Evolutionary conservation across 2,888 invertebrate genomes (phyloP).

Genomic region (Cheilosia grossa): DNA sequence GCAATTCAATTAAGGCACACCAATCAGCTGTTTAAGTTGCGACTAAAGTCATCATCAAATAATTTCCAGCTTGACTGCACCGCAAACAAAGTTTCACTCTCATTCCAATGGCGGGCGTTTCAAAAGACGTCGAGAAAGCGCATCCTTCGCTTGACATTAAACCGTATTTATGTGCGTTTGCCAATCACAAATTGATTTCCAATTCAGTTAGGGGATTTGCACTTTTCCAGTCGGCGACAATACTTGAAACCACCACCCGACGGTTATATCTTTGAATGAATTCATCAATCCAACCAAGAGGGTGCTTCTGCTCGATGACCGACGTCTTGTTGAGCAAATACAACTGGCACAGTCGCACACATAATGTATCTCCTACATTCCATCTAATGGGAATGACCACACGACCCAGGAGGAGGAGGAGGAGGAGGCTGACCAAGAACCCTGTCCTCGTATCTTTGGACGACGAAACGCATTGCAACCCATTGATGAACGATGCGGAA

Average conservation of each 20-base stretch:
- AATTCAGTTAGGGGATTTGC: constrained; percentile 34
- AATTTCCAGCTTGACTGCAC: constrained; percentile 60
- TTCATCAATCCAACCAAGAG: constrained; percentile 18
- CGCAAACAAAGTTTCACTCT: constrained; percentile 44
- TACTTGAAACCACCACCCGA: constrained; percentile 8
- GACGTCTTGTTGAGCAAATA: constrained; percentile 29
- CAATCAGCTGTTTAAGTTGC: constrained; percentile 63
- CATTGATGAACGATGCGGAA: constrained; percentile 52
- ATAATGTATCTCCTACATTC: constrained; percentile 45
- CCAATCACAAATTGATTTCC: constrained; percentile 67
- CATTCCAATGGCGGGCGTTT: not conserved
- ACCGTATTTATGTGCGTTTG: constrained; percentile 50
- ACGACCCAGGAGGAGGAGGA: not conserved
- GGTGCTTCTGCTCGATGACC: constrained; percentile 1
- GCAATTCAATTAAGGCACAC: constrained; percentile 16
- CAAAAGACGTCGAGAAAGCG: constrained; percentile 20
- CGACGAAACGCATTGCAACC: not conserved
- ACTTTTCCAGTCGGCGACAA: constrained; percentile 15
- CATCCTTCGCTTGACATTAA: constrained; percentile 44
- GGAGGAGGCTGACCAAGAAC: constrained; percentile 1
- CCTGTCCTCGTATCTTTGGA: not conserved
- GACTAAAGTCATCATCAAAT: constrained; percentile 64
- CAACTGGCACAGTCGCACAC: constrained; percentile 21
- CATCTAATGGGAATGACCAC: constrained; percentile 46
- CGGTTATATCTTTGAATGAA: constrained; percentile 40